Evolutionary conservation across 2,888 invertebrate species (phyloP), one percentile per base, ranked within the genome.

Genomic region (Lacanobia oleracea): DNA sequence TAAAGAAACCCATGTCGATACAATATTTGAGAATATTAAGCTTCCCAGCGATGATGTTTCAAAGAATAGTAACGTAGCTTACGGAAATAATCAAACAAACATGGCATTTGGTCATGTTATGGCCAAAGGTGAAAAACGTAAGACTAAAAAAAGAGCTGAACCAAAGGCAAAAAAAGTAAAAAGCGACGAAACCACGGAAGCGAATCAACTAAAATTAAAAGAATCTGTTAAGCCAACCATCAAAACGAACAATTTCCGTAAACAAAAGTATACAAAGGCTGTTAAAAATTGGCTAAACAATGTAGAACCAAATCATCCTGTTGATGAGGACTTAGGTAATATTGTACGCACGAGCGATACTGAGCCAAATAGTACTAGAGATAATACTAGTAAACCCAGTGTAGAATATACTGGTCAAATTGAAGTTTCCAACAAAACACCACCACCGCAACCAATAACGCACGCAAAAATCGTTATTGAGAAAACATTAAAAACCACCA

Each of bases 271-370:
- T 80, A 91, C 88, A 4, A 93, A 90, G 69, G 80, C 88, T 23
- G 91, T 95, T 7, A 92, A 92, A 75, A 92, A 91, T 73, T 95
- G 95, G 95, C 88, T 95, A 1, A 80, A 90, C 53, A 83, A 89
- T 64, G 79, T 93, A 1, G 83, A 91, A 59, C 69, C 84, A 3
- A 78, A 69, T 21, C 78, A 89, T 68, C 14, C 74, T 9, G 76
- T 82, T n/a, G 79, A 84, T 23, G 80, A 81, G 67, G 69, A 70
- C 16, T 18, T 60, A 18, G n/a, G 5, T 54, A 51, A 74, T 40
- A 81, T 56, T 45, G 63, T 16, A 27, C 48, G 65, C 16, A n/a
- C 40, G 23, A 27, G 16, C 27, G n/a, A 53, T 23, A 48, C 23
- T n/a, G 43, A 33, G 40, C 37, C 53, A 23, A 61, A 12, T 53